A percentile compares a stretch with the other conserved stretches of the same genome.
Conservation (phyloP, 2,797 vertebrate species). For the Artibeus lituratus region DNA sequence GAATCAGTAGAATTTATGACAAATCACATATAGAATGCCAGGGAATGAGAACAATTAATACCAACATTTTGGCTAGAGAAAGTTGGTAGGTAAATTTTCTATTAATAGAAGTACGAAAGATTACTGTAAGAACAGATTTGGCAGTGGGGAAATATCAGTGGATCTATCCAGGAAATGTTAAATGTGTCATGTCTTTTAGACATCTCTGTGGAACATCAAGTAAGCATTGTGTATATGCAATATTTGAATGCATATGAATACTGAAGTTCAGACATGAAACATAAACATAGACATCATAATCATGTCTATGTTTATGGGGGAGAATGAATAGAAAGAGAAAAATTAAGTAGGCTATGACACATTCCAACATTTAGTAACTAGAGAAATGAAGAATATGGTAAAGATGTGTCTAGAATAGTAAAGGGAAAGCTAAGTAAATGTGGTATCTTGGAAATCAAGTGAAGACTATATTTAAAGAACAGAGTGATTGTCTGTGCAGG, state of each 20-base stretch:
- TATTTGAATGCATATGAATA: background rate
- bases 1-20: background rate
- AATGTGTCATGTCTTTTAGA: background rate
- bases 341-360: background rate
- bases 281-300: background rate
- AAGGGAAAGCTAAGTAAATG: background rate
- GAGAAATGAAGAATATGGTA: background rate
- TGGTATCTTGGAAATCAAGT: background rate
- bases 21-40: background rate
- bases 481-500: background rate
- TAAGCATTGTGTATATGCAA: background rate
- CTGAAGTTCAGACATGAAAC: background rate
- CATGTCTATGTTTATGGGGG: background rate
- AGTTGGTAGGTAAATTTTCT: background rate
- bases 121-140: background rate
- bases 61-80: background rate
- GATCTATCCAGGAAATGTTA: background rate
- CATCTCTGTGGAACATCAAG: background rate
- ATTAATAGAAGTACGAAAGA: background rate
- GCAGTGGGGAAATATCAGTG: background rate
- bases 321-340: background rate
- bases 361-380: background rate
- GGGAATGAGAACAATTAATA: background rate
- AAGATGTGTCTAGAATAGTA: background rate
- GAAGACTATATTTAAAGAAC: background rate